phyloP scores from a whole-genome alignment of 2,888 invertebrate genomes.

The Nemapogon koenigi region DNA sequence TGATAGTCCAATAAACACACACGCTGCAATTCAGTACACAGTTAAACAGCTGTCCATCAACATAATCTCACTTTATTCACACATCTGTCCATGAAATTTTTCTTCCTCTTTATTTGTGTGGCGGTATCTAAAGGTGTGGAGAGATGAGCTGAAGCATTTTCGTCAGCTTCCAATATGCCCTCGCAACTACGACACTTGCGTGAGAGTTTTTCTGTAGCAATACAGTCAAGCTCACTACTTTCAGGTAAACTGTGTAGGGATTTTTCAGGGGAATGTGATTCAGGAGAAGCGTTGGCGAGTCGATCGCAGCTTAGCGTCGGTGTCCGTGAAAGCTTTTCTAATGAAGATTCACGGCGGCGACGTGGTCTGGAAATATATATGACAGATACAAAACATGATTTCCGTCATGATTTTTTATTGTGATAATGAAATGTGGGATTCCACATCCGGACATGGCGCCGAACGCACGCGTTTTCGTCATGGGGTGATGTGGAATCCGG shows the following conservation, averaged over 20 bases:
- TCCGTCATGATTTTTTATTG: no score
- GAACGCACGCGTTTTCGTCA: no score
- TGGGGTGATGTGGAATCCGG: no score
- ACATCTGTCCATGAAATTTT: constrained; percentile 86
- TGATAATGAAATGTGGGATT: no score
- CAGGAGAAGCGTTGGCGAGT: constrained; percentile 42
- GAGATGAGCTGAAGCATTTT: constrained; percentile 58
- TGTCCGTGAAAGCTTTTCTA: constrained; percentile 30
- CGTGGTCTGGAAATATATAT: constrained; percentile 49
- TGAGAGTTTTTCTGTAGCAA: constrained; percentile 35
- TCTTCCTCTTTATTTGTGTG: constrained; percentile 70
- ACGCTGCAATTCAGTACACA: constrained; percentile 37
- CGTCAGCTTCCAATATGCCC: constrained; percentile 62
- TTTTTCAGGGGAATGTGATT: constrained; percentile 42
- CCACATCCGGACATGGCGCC: no score
- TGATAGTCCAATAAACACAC: constrained; percentile 43
- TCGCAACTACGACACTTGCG: constrained; percentile 68
- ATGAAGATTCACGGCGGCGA: constrained; percentile 50
- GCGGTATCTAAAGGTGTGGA: constrained; percentile 64
- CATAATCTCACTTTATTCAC: constrained; percentile 81
- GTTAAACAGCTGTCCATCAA: constrained; percentile 58
- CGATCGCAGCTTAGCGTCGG: constrained; percentile 52
- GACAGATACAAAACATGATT: no score
- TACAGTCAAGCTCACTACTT: constrained; percentile 36
- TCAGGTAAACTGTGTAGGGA: constrained; percentile 48